A percentile compares a stretch with the other conserved stretches of the same genome.
Conservation (phyloP, 2,888 invertebrate species). For the Tiliacea citrago region DNA sequence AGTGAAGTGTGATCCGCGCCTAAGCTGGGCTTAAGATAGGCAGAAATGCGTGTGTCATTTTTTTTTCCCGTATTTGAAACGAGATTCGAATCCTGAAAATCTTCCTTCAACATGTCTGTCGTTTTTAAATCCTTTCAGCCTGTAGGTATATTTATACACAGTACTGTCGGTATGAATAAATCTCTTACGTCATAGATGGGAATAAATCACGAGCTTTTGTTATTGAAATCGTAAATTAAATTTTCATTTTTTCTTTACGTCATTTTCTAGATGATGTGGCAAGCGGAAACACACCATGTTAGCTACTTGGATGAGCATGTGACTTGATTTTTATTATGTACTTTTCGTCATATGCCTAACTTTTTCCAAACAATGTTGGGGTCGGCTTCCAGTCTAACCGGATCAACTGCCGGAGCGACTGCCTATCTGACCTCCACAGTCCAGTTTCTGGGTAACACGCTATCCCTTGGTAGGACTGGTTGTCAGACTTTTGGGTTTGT, state of each 20-base stretch:
- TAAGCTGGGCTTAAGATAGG: no score
- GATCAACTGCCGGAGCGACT: no score
- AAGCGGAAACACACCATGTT: background rate
- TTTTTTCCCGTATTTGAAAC: background rate
- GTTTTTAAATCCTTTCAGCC: background rate
- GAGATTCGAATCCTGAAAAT: background rate
- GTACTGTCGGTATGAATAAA: background rate
- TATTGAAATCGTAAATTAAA: conserved; percentile 10
- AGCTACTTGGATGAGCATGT: background rate
- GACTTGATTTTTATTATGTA: background rate
- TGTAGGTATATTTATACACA: background rate
- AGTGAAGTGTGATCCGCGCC: background rate
- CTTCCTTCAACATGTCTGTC: background rate
- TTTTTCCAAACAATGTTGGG: no score
- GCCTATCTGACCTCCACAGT: no score
- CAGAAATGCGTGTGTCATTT: no score
- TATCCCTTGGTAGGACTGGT: no score
- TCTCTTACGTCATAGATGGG: background rate
- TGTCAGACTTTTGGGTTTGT: no score
- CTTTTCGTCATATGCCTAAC: background rate
- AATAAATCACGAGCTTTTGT: conserved; percentile 18
- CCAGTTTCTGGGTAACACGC: no score
- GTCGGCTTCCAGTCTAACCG: no score
- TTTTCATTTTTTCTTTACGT: conserved; percentile 1
- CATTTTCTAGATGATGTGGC: background rate